Evolutionary conservation across 1,140 invertebrate species (phyloP), one percentile per base, ranked within the genome.

Genomic region (Neodiprion pinetum): DNA sequence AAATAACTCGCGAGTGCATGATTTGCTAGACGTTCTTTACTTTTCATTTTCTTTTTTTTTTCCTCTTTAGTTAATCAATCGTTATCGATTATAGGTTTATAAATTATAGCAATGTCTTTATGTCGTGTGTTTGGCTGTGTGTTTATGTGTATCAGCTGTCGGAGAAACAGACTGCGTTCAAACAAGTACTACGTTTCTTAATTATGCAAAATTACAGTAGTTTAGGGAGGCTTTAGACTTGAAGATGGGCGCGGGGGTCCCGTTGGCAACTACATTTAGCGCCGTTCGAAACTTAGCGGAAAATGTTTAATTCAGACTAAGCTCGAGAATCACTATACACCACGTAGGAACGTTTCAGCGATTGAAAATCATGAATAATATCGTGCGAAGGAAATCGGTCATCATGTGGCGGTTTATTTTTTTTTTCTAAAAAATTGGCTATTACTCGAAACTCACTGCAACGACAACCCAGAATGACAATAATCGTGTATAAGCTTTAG

Each of bases 291-390:
- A 61, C 53, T 17, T 69, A 69, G 74, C 76, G 74, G 74, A 77
- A 79, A 76, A 53, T 80, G 83, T 85, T 82, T 85, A 85, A 85
- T 83, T 83, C 77, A 85, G 84, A 86, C 85, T 86, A 86, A 86
- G 82, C 84, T 86, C 84, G 85, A 86, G 84, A 78, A 75, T 78
- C 77, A 40, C 5, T 40, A 40, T 40, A 40, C 28, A 40, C 1
- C 28, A 40, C 28, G 28, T 40, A 3, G 28, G 28, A 40, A 40
- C 1, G 28, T 40, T 40, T 40, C 28, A 40, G 28, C 28, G 28
- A 40, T 40, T 40, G 28, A 40, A 40, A 40, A 40, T 40, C 28
- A 40, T 40, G 28, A 40, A 40, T 40, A 40, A 40, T 40, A 2
- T 40, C 28, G 28, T 40, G 28, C 28, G 28, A 40, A 40, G 28